Percentiles rank a stretch among this genome's conserved stretches.
Evolutionary conservation across 2,888 invertebrate species (phyloP).

Genomic region (Oscheius sp.): DNA sequence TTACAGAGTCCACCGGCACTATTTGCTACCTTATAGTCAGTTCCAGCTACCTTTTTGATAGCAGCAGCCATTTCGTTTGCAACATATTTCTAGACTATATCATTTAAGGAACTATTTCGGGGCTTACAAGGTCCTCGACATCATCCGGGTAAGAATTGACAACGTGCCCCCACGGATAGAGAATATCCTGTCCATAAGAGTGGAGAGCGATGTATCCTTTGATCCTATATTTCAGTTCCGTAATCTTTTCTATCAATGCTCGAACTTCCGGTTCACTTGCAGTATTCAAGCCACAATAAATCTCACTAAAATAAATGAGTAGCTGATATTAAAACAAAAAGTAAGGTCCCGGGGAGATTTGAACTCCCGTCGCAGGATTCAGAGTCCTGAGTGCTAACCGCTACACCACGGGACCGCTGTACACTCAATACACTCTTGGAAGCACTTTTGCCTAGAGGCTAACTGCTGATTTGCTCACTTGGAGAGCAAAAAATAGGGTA

Average conservation of each 20-base stretch:
- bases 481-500: too few species aligned
- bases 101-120: slow-evolving; percentile 2
- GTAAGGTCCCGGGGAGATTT: slow-evolving; percentile 33
- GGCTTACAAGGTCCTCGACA: slow-evolving; percentile 55
- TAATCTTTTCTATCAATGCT: slow-evolving; percentile 50
- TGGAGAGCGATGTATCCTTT: slow-evolving; percentile 61
- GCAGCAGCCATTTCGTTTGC: slow-evolving; percentile 44
- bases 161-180: slow-evolving; percentile 64
- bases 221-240: slow-evolving; percentile 42
- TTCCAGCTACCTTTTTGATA: slow-evolving; percentile 55
- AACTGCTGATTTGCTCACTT: too few species aligned
- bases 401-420: slow-evolving; percentile 73
- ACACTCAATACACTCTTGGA: too few species aligned
- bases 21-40: slow-evolving; percentile 53
- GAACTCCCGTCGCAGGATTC: slow-evolving; percentile 51
- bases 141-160: slow-evolving; percentile 50
- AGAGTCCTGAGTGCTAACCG: slow-evolving; percentile 56
- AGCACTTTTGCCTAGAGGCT: too few species aligned
- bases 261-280: slow-evolving; percentile 58
- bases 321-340: slow-evolving; percentile 5
- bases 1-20: slow-evolving; percentile 61
- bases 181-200: slow-evolving; percentile 61
- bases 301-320: slow-evolving; percentile 36
- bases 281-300: slow-evolving; percentile 52
- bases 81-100: slow-evolving; percentile 27